phyloP scores from a whole-genome alignment of 1,140 invertebrate species.

The Zaprionus vittiger region DNA sequence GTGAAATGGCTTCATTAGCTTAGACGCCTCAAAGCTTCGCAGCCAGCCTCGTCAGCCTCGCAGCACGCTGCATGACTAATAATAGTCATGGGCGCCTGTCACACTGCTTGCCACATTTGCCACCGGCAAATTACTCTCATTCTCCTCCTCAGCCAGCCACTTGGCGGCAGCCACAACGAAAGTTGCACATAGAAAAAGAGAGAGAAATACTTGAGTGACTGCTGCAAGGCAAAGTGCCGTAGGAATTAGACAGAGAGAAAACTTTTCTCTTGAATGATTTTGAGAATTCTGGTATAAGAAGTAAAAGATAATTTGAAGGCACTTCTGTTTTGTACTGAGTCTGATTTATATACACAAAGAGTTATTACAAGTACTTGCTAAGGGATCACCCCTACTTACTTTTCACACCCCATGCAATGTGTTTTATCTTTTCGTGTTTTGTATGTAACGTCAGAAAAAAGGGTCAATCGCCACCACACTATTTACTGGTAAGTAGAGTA shows the following conservation, averaged over 20 bases:
- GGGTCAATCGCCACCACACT: no score
- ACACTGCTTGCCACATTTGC: slow-evolving; percentile 39
- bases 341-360: no score
- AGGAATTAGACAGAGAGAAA: background rate
- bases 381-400: no score
- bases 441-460: no score
- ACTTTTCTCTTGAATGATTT: no score
- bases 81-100: slow-evolving; percentile 70
- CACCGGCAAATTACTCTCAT: slow-evolving; percentile 17
- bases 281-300: no score
- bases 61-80: slow-evolving; percentile 51
- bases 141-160: background rate
- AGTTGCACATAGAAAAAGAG: slow-evolving; percentile 13
- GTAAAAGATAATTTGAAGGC: no score
- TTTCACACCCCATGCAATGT: no score
- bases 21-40: slow-evolving; percentile 40
- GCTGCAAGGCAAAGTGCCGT: slow-evolving; percentile 15
- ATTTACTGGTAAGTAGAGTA: no score
- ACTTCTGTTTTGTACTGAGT: no score
- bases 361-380: no score
- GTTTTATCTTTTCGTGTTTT: no score
- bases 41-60: background rate
- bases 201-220: slow-evolving; percentile 14
- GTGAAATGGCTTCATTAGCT: slow-evolving; percentile 81
- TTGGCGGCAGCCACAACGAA: slow-evolving; percentile 27